Conservation (phyloP, 2,797 vertebrate genomes). For the Microchirus variegatus region DNA sequence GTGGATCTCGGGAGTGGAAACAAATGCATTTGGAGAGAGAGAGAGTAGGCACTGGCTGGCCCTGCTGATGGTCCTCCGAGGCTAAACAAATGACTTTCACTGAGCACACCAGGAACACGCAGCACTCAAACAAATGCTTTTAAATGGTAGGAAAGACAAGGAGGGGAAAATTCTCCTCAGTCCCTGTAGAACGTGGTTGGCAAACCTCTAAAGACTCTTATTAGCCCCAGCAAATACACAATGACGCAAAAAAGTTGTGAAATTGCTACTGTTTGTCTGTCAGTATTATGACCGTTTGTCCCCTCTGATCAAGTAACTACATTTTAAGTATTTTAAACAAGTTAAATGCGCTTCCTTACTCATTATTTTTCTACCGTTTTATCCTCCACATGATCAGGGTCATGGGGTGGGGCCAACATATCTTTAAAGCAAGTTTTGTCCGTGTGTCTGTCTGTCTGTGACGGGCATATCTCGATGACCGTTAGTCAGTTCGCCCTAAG, state of each 20-base stretch:
- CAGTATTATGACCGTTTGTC: neutral
- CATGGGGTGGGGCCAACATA: too few relatives aligned
- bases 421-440: too few relatives aligned
- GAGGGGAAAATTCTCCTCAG: constrained; percentile 37
- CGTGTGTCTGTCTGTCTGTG: too few relatives aligned
- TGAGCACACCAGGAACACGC: constrained; percentile 41
- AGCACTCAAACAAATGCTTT: constrained; percentile 67
- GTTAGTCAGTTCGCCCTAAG: too few relatives aligned
- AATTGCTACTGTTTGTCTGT: constrained; percentile 12
- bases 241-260: constrained; percentile 20
- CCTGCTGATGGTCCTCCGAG: constrained; percentile 61
- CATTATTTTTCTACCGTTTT: too few relatives aligned
- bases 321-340: too few relatives aligned
- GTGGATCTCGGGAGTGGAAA: constrained; percentile 54
- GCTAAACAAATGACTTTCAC: constrained; percentile 63
- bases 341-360: too few relatives aligned
- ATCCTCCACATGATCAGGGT: too few relatives aligned
- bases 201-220: constrained; percentile 46
- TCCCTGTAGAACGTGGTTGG: constrained; percentile 35
- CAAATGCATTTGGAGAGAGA: constrained; percentile 63
- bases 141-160: constrained; percentile 36
- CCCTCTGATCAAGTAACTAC: too few relatives aligned
- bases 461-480: too few relatives aligned
- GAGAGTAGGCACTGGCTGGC: constrained; percentile 28
- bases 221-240: constrained; percentile 22